A percentile compares a stretch with the other conserved stretches of the same genome.
phyloP scores from a whole-genome alignment of 1,140 invertebrate species.

The Paramacrobiotus metropolitanus region DNA sequence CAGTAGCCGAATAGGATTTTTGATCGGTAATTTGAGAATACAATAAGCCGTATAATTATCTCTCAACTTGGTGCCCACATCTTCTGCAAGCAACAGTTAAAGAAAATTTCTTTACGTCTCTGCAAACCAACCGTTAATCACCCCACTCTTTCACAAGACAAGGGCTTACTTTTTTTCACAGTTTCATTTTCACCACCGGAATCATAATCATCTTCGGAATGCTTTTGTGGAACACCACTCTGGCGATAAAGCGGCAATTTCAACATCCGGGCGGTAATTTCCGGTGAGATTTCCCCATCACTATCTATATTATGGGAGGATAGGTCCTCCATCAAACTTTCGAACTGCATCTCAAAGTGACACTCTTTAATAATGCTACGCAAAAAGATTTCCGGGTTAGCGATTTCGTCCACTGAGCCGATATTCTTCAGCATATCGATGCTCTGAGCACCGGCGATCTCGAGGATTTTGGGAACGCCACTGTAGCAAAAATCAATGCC shows the following conservation, averaged over 20 bases:
- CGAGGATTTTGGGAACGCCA: background rate
- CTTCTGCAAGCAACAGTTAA: too few species aligned
- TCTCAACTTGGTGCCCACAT: too few species aligned
- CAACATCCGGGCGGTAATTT: background rate
- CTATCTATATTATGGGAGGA: background rate
- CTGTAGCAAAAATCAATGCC: background rate
- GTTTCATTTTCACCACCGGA: too few species aligned
- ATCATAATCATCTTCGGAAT: background rate
- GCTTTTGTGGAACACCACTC: background rate
- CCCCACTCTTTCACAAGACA: too few species aligned
- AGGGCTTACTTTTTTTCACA: too few species aligned
- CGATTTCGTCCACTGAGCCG: background rate
- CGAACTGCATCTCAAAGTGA: background rate
- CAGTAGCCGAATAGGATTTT: background rate
- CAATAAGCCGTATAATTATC: too few species aligned
- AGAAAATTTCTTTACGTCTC: too few species aligned
- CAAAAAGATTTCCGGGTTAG: background rate
- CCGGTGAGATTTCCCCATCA: background rate
- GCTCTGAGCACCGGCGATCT: background rate
- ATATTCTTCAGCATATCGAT: background rate
- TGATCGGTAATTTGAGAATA: background rate
- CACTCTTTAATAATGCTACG: background rate
- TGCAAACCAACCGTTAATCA: too few species aligned
- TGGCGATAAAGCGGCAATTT: background rate
- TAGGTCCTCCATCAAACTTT: background rate